Evolutionary conservation across 2,888 invertebrate species (phyloP), one percentile per base, ranked within the genome.

Genomic region (Drosophila mercatorum): DNA sequence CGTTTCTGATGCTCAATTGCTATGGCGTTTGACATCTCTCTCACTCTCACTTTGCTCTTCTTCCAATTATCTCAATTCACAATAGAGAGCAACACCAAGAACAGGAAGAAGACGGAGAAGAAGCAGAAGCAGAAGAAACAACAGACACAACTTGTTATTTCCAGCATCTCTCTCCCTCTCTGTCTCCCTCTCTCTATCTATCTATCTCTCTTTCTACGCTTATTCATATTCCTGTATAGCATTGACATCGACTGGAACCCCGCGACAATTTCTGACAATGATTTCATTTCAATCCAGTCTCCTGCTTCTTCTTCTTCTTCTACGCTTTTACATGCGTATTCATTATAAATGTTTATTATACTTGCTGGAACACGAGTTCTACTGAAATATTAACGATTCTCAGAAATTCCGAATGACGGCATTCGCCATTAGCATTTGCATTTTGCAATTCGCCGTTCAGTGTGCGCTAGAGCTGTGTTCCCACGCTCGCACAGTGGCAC

Each of bases 401-500:
- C 10, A 12, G 57, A 58, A 61, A 55, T 58, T 43, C n/a, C 8
- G 38, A 36, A 71, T 64, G 60, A 75, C 64, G 59, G 22, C 40
- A 58, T 36, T 51, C 34, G 34, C 38, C 6, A 31, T 31, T 52
- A 1, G 41, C 46, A 34, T 56, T 26, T 34, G 31, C 41, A 40
- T 14, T 51, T 41, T 10, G 51, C 43, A 56, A 46, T 36, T 38
- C 38, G n/a, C 11, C n/a, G 26, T 28, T 28, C 51, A 70, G 41
- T 58, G 77, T 49, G 34, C 46, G 22, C 11, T 11, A 5, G 3
- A 12, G 10, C 22, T 26, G 44, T 46, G 46, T 75, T 79, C 77
- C 67, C 80, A 77, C 80, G 71, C 64, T 70, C 17, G 38, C 62
- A 36, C 64, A 75, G 59, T 65, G 44, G 43, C 59, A 66, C 55